phyloP scores from a whole-genome alignment of 2,888 invertebrate genomes.

The Altica lythri region DNA sequence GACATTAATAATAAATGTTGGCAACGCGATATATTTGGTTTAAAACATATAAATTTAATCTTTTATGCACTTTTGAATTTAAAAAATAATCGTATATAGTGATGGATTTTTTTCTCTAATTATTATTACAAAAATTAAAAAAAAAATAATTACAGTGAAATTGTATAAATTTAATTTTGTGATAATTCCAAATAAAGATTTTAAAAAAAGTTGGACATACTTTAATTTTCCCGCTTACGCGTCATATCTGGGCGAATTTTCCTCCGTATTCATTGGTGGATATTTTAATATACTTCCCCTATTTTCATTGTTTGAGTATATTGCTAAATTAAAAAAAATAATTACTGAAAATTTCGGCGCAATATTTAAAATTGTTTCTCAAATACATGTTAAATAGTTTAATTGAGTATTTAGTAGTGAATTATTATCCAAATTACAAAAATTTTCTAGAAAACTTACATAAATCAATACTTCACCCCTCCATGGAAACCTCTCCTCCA shows the following conservation, averaged over 20 bases:
- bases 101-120: neutral
- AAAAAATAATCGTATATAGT: no score
- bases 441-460: constrained; percentile 15
- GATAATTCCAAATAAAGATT: no score
- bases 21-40: no score
- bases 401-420: neutral
- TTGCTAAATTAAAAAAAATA: neutral
- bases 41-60: no score
- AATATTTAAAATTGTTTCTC: neutral
- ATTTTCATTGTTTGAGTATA: constrained; percentile 28
- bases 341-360: neutral
- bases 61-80: no score
- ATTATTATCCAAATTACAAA: neutral
- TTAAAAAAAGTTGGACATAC: no score
- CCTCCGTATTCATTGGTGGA: constrained; percentile 41
- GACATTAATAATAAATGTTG: no score
- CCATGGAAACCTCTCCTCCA: constrained; percentile 45
- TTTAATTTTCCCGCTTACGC: constrained; percentile 44
- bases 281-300: constrained; percentile 47
- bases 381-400: neutral
- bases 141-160: neutral
- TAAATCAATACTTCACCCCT: constrained; percentile 50
- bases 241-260: constrained; percentile 40
- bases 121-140: neutral
- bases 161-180: constrained; percentile 6